Evolutionary conservation across 2,113 vertebrate genomes (phyloP).

Genomic region (western clawed frog (Xenopus tropicalis)): UCB_Xtro_10.0 CM004447.2:103323001-103323500

Average conservation of each 20-base stretch:
- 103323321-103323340: neutral
- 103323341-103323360: slow-evolving; percentile 6
- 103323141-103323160: neutral
- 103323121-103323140: neutral
- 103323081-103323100: neutral
- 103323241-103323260: neutral
- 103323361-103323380: slow-evolving; percentile 7
- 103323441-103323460: neutral
- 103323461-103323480: slow-evolving; percentile 4
- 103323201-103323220: neutral
- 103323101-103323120: neutral
- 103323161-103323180: neutral
- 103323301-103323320: neutral
- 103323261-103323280: neutral
- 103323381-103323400: neutral
- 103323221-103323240: slow-evolving; percentile 22
- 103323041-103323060: slow-evolving; percentile 4
- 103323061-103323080: neutral
- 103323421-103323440: neutral
- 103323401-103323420: neutral
- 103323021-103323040: slow-evolving; percentile 7
- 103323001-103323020: neutral
- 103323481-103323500: slow-evolving; percentile 4
- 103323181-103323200: neutral
- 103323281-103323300: neutral